phyloP scores from a whole-genome alignment of 2,888 invertebrate genomes.

The Phaedon cochleariae region DNA sequence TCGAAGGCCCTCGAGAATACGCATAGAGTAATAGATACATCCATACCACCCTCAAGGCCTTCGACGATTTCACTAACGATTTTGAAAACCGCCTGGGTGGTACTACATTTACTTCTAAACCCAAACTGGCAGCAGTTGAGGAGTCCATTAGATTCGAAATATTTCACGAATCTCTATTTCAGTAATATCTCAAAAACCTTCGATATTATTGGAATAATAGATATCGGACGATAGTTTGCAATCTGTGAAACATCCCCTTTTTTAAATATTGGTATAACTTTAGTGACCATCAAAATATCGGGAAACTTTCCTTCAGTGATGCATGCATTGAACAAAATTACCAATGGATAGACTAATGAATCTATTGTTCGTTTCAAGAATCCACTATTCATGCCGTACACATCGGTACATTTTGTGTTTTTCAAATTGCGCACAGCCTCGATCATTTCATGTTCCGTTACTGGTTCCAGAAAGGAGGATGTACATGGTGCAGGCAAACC shows the following conservation, averaged over 20 bases:
- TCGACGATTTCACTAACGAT: not conserved
- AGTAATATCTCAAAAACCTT: not conserved
- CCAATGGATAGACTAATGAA: not conserved
- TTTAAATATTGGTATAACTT: too few species aligned
- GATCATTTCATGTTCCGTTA: not conserved
- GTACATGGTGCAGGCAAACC: not conserved
- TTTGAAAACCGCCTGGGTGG: constrained; percentile 12
- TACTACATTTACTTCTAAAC: constrained; percentile 1
- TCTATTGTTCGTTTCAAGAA: not conserved
- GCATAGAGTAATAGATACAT: constrained; percentile 11
- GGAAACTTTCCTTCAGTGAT: not conserved
- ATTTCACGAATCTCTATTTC: not conserved
- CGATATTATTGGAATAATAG: not conserved
- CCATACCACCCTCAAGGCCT: constrained; percentile 8
- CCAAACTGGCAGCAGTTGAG: constrained; percentile 9
- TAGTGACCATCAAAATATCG: not conserved
- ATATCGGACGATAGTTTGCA: too few species aligned
- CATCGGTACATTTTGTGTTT: not conserved
- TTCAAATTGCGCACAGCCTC: not conserved
- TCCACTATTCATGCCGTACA: not conserved
- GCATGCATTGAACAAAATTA: not conserved
- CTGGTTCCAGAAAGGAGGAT: not conserved
- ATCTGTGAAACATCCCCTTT: too few species aligned
- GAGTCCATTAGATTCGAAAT: not conserved
- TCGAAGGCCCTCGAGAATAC: constrained; percentile 15